Percentiles rank a stretch among this genome's conserved stretches.
Conservation (phyloP, 2,113 vertebrate genomes). For the Chaenocephalus aceratus region DNA sequence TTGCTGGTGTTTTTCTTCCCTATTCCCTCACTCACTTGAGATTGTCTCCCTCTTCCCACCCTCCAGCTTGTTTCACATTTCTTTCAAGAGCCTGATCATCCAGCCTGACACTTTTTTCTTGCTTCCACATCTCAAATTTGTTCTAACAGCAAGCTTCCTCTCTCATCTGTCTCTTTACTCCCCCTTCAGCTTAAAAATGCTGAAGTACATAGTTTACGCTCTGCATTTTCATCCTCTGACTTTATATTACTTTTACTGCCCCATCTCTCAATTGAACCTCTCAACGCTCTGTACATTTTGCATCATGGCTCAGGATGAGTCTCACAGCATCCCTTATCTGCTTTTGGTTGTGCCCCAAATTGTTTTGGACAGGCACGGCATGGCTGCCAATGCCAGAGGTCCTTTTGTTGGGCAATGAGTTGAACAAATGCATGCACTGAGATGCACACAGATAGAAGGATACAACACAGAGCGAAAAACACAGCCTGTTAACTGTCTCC, state of each 20-base stretch:
- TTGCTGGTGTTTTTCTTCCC: slow-evolving; percentile 9
- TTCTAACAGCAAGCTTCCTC: slow-evolving; percentile 13
- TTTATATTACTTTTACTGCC: slow-evolving; percentile 13
- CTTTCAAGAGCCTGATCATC: slow-evolving; percentile 16
- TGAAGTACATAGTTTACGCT: slow-evolving; percentile 26
- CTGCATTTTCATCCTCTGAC: slow-evolving; percentile 35
- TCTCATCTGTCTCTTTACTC: slow-evolving; percentile 27
- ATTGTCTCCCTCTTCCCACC: slow-evolving; percentile 2
- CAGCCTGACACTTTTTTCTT: slow-evolving; percentile 16
- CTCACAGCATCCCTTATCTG: slow-evolving; percentile 34
- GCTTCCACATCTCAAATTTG: slow-evolving; percentile 4
- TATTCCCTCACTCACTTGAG: background rate
- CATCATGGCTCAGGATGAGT: slow-evolving; percentile 28
- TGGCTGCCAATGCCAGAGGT: slow-evolving; percentile 45
- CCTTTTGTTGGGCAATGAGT: slow-evolving; percentile 45
- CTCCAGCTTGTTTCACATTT: background rate
- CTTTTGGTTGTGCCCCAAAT: slow-evolving; percentile 50
- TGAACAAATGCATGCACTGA: slow-evolving; percentile 29
- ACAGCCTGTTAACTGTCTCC: slow-evolving; percentile 11
- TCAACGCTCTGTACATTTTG: slow-evolving; percentile 40
- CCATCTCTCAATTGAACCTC: background rate
- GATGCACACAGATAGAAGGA: slow-evolving; percentile 16
- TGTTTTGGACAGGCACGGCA: slow-evolving; percentile 52
- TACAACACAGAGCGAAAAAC: slow-evolving; percentile 17
- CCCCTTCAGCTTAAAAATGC: slow-evolving; percentile 24